Evolutionary conservation across 2,888 invertebrate genomes (phyloP), one percentile per base, ranked within the genome.

Genomic region (Anoplius nigerrimus): DNA sequence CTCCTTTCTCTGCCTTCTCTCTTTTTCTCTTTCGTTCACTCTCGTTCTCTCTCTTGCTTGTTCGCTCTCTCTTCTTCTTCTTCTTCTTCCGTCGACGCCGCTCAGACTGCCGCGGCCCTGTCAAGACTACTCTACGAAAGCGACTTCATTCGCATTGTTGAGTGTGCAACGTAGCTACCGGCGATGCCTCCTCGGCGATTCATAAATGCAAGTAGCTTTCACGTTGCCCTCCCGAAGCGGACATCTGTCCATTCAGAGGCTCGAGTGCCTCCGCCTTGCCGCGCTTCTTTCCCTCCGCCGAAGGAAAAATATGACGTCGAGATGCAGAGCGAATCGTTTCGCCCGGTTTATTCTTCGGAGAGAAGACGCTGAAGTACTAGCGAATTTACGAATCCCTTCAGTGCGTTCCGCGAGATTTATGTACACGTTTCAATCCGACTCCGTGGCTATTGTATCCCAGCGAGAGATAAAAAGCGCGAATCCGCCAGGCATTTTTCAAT

Each of bases 61-160:
- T 6, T n/a, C 21, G 8, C 15, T 53, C 22, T 21, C 55, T n/a
- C n/a, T 55, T 27, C 16, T 24, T 27, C 11, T 27, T 24, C 24
- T 27, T 22, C 24, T 55, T 20, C 21, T 34, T 13, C 8, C 8
- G 4, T 15, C 43, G 0, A 0, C 57, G 21, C 62, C 62, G 72
- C 71, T 67, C n/a, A n/a, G n/a, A 5, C 72, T 34, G 11, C 8
- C 34, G 11, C 4, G 4, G 71, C 65, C 64, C 67, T 48, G 48
- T 18, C 5, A 18, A 48, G 48, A 21, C 72, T 59, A 56, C 18
- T 64, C 60, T 46, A 46, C 62, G 56, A 56, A 53, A 51, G 21
- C 65, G 62, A 66, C 66, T 69, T 65, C 70, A 64, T 57, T 69
- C 66, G 61, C 52, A 76, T 78, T 78, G 76, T 78, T 59, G 22